Conservation (phyloP, 2,888 invertebrate species). For the Oscheius onirici region DNA sequence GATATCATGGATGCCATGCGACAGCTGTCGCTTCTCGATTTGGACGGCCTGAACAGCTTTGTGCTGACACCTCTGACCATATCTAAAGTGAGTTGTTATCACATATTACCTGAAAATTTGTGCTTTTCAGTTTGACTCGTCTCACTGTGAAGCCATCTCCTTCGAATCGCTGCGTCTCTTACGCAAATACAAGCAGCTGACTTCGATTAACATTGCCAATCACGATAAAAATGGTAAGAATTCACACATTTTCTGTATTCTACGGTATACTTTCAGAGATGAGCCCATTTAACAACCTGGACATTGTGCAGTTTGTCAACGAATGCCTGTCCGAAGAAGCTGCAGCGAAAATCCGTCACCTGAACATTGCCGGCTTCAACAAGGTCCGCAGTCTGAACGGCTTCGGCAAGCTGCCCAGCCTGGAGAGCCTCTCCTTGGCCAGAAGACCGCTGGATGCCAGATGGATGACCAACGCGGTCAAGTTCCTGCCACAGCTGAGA, state of each 20-base stretch:
- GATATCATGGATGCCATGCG: conserved; percentile 23
- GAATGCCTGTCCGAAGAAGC: conserved; percentile 1
- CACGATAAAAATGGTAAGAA: neutral
- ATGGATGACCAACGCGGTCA: neutral
- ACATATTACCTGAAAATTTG: neutral
- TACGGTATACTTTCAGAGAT: neutral
- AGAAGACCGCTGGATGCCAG: conserved; percentile 29
- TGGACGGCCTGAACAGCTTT: conserved; percentile 4
- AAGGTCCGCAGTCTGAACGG: neutral
- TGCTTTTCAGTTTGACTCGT: conserved; percentile 24
- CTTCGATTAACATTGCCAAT: conserved; percentile 13
- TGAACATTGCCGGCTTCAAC: conserved; percentile 23
- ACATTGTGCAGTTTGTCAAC: conserved; percentile 7
- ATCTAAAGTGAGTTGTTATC: conserved; percentile 19
- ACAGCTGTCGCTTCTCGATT: conserved; percentile 1
- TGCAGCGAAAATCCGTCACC: conserved; percentile 5
- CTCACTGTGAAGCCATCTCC: neutral
- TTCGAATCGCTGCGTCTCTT: neutral
- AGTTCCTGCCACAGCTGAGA: conserved; percentile 29
- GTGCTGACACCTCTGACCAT: conserved; percentile 16
- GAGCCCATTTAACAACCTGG: neutral
- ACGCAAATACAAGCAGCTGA: conserved; percentile 14
- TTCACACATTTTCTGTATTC: neutral
- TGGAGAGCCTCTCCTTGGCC: conserved; percentile 41
- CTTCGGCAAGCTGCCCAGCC: neutral